These are phyloP conservation scores for Nesogale talazaci DNA, from an alignment of 2,113 vertebrate genomes.

Conservation along the genomic window DNA sequence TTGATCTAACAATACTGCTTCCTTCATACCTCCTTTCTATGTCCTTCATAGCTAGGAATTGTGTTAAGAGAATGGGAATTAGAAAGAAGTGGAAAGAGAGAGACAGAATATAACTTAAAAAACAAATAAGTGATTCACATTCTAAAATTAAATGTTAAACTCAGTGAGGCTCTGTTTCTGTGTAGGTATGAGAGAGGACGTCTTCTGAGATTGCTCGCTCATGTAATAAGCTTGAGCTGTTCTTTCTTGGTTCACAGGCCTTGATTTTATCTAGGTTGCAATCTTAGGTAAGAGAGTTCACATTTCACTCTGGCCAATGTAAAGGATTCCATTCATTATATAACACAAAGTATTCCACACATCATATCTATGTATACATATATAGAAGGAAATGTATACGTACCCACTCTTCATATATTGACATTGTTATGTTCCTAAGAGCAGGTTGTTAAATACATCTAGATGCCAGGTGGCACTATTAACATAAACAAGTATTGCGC, in stretches of 20 bases:
- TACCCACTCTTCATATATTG: too few species aligned
- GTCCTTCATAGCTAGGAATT: not conserved
- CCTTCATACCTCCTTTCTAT: not conserved
- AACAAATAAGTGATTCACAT: not conserved
- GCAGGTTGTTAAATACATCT: too few species aligned
- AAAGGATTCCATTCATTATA: not conserved
- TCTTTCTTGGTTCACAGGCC: not conserved
- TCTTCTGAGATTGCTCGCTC: not conserved
- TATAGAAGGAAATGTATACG: not conserved
- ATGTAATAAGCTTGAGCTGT: not conserved
- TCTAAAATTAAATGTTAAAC: conserved; percentile 40
- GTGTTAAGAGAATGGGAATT: not conserved
- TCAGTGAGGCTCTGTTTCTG: not conserved
- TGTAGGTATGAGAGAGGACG: not conserved
- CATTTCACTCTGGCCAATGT: not conserved
- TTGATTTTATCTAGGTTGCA: not conserved
- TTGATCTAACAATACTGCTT: not conserved
- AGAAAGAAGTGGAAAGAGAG: not conserved
- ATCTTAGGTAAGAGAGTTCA: not conserved
- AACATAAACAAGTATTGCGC: not conserved
- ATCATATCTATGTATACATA: not conserved
- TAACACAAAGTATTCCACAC: not conserved
- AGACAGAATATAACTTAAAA: not conserved
- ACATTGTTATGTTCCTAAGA: too few species aligned
- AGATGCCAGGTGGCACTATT: not conserved